A percentile compares a stretch with the other conserved stretches of the same genome.
Conservation (phyloP, 2,888 invertebrate genomes). For the Sminthurides aquaticus region DNA sequence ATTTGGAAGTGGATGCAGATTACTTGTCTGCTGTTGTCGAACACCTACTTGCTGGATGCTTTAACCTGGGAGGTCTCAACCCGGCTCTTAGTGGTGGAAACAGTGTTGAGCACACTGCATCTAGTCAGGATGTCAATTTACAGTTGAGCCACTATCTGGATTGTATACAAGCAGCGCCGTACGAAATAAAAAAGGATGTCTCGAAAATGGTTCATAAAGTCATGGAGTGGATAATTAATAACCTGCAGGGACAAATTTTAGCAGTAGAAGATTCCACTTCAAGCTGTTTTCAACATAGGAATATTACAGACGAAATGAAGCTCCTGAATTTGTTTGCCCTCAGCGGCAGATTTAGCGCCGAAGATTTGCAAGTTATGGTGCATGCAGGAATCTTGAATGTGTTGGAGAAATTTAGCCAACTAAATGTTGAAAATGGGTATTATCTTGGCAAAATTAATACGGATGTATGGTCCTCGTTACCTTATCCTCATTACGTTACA, state of each 20-base stretch:
- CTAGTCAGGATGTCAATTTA: conserved; percentile 13
- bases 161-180: conserved; percentile 52
- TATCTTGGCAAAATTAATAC: conserved; percentile 24
- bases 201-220: conserved; percentile 50
- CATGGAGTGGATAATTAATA: conserved; percentile 38
- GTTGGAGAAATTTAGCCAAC: conserved; percentile 48
- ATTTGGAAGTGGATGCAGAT: conserved; percentile 23
- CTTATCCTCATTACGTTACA: conserved; percentile 44
- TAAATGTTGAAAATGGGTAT: neutral
- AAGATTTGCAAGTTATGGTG: conserved; percentile 55
- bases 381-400: conserved; percentile 52
- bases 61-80: conserved; percentile 47
- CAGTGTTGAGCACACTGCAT: neutral
- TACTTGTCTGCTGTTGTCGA: conserved; percentile 48
- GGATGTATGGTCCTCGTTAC: conserved; percentile 33
- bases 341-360: conserved; percentile 53
- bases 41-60: conserved; percentile 53
- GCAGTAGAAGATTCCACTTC: neutral
- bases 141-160: conserved; percentile 54
- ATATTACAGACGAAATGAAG: conserved; percentile 35
- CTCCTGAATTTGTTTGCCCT: conserved; percentile 50
- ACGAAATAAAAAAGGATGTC: conserved; percentile 52
- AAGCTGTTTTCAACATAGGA: conserved; percentile 6
- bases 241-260: conserved; percentile 29
- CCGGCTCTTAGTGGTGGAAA: conserved; percentile 10